Conservation (phyloP, 64 coral and sea anemone genomes). For the Montipora capricornis region DNA sequence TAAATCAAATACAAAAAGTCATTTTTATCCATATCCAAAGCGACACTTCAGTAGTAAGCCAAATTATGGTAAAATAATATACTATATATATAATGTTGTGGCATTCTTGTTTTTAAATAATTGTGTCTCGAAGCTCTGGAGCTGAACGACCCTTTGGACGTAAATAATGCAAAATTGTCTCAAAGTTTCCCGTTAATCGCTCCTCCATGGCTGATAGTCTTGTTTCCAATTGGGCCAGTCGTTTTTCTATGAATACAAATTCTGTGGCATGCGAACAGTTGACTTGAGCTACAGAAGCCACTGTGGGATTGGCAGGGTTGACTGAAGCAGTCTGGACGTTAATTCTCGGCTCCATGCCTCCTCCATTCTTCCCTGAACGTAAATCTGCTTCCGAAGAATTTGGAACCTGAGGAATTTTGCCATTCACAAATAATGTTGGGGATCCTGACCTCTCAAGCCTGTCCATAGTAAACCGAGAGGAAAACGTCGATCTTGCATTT, state of each 20-base stretch:
- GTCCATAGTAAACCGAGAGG: slow-evolving; percentile 2
- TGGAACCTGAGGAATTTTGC: not conserved
- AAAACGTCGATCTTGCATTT: slow-evolving; percentile 33
- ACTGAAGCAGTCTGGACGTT: not conserved
- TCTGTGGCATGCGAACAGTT: not conserved
- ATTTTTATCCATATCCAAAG: too few species aligned
- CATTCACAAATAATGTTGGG: slow-evolving; percentile 36
- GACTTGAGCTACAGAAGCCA: not conserved
- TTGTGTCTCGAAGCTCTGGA: slow-evolving; percentile 31
- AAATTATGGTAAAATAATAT: too few species aligned
- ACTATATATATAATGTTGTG: too few species aligned
- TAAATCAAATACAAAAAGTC: too few species aligned
- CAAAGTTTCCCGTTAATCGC: slow-evolving; percentile 21
- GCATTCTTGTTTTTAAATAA: not conserved
- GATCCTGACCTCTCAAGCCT: slow-evolving; percentile 29
- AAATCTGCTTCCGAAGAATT: not conserved
- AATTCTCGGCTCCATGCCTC: not conserved
- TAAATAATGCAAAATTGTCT: slow-evolving; percentile 37
- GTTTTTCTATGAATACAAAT: slow-evolving; percentile 10
- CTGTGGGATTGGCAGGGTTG: not conserved
- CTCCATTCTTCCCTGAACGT: not conserved
- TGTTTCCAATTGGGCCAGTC: not conserved
- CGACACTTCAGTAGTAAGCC: too few species aligned
- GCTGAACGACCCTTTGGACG: not conserved
- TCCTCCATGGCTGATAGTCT: not conserved